Evolutionary conservation across 1,140 invertebrate genomes (phyloP).

Genomic region (Diplogasteroides magnus): DNA sequence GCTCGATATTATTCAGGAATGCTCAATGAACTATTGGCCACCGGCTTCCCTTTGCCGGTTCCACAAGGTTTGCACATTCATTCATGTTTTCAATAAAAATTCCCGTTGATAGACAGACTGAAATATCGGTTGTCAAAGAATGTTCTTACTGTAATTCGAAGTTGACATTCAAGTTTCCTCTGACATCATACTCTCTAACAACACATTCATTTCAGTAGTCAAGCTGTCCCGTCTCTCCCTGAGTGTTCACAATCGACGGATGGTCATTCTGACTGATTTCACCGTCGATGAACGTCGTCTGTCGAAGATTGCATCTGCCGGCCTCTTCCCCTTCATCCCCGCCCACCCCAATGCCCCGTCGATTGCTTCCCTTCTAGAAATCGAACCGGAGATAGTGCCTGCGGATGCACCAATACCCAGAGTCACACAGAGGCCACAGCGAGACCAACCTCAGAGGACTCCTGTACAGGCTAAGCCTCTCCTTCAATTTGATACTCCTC

Average conservation of each 20-base stretch:
- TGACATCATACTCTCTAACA: no score
- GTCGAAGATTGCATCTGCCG: constrained; percentile 10
- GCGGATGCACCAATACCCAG: background rate
- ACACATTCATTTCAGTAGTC: constrained; percentile 15
- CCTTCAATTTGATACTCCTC: no score
- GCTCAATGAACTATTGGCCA: constrained; percentile 22
- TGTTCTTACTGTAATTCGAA: no score
- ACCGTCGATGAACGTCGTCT: constrained; percentile 18
- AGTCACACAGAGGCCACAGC: background rate
- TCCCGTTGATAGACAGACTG: background rate
- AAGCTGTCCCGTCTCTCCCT: constrained; percentile 11
- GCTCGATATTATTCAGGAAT: no score
- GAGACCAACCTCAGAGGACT: background rate
- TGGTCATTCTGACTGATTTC: constrained; percentile 17
- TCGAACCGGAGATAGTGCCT: background rate
- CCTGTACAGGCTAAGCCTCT: no score
- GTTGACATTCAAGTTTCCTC: no score
- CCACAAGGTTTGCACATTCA: no score
- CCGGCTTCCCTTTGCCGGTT: constrained; percentile 23
- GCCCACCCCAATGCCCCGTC: background rate
- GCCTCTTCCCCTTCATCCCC: background rate
- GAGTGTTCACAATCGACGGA: constrained; percentile 9
- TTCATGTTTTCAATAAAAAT: no score
- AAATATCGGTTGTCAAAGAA: no score
- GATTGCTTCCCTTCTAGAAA: background rate